Conservation (phyloP, 2,113 vertebrate genomes). For the Maccullochella peelii region DNA sequence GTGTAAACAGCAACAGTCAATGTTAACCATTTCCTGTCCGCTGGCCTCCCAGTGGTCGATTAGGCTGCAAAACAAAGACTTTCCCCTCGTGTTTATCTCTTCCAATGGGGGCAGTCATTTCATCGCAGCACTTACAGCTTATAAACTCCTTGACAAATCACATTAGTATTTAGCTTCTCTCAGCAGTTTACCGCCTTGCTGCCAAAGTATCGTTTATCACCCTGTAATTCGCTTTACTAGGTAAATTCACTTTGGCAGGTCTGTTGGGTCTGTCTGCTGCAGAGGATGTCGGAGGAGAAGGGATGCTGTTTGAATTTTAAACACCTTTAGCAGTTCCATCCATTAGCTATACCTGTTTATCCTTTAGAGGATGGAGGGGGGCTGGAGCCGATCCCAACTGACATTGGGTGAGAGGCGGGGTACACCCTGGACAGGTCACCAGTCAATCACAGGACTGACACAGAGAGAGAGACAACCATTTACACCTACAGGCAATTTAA, state of each 20-base stretch:
- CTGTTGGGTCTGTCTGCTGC: slow-evolving; percentile 69
- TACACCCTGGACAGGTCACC: not conserved
- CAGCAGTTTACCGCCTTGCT: slow-evolving; percentile 82
- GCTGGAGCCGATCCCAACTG: not conserved
- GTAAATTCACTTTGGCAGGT: slow-evolving; percentile 79
- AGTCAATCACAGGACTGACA: not conserved
- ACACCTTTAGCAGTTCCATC: slow-evolving; percentile 22
- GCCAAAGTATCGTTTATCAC: slow-evolving; percentile 84
- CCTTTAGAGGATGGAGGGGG: not conserved
- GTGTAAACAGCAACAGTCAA: slow-evolving; percentile 20
- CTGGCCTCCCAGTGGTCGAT: slow-evolving; percentile 61
- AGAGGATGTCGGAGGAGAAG: slow-evolving; percentile 40
- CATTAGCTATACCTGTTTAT: not conserved
- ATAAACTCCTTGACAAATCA: slow-evolving; percentile 84
- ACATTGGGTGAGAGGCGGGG: not conserved
- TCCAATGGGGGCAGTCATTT: slow-evolving; percentile 79
- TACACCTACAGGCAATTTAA: not conserved
- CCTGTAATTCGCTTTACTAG: slow-evolving; percentile 82
- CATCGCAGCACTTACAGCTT: slow-evolving; percentile 86
- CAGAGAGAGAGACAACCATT: not conserved
- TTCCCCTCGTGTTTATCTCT: slow-evolving; percentile 79
- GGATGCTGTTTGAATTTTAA: slow-evolving; percentile 53
- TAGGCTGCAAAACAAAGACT: slow-evolving; percentile 73
- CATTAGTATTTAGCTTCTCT: slow-evolving; percentile 85
- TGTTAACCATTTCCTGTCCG: slow-evolving; percentile 69